Percentiles rank a stretch among this genome's conserved stretches.
phyloP scores from a whole-genome alignment of 2,888 invertebrate species.

The Nephrotoma guestfalica region DNA sequence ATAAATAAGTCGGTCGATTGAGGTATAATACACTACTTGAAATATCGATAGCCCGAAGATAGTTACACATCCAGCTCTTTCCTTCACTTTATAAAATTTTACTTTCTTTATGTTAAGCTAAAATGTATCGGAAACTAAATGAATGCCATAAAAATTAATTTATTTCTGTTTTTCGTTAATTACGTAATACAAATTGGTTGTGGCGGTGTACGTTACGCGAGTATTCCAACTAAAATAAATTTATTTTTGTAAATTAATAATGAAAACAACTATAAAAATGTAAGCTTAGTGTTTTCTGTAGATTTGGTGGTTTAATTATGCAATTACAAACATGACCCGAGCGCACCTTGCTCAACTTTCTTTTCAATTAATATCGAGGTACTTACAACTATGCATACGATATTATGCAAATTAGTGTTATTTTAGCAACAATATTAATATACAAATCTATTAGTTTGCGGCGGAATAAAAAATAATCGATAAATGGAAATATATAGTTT shows the following conservation, averaged over 20 bases:
- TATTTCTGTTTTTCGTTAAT: background rate
- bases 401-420: background rate
- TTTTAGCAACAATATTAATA: background rate
- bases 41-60: too few relatives aligned
- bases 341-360: background rate
- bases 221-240: background rate
- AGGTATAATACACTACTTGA: too few relatives aligned
- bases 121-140: background rate
- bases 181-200: background rate
- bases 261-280: background rate
- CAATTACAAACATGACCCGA: background rate
- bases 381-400: background rate
- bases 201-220: background rate
- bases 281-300: background rate
- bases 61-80: too few relatives aligned
- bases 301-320: background rate
- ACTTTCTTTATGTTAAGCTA: background rate
- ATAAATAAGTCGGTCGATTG: too few relatives aligned
- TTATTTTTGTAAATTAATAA: background rate
- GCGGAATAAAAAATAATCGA: background rate
- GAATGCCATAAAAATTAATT: background rate
- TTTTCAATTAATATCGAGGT: background rate
- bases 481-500: background rate
- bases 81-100: background rate
- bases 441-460: background rate